Base-by-base conservation (phyloP, 2,113 vertebrate genomes). In the Pelusios castaneus region DNA sequence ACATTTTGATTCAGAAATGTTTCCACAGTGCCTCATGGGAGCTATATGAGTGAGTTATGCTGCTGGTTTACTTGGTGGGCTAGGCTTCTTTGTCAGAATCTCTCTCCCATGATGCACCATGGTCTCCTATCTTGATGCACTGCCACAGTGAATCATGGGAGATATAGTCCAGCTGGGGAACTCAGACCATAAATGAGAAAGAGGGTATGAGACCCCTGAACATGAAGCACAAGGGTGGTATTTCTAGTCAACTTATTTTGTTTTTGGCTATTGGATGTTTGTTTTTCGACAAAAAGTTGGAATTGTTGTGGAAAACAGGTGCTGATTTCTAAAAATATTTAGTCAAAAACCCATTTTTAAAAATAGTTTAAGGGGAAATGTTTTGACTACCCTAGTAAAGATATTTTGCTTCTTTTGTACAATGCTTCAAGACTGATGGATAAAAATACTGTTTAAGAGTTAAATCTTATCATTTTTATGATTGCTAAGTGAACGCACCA, bases 31-130 rank as follows among this genome's bases (percentile, higher is more conserved):
- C 67, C 31, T 84, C n/a, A 70, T 79, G 1, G 1, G 55, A 88
- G 88, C 17, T 41, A 6, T 1, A 45, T 3, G 56, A 4, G 2
- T 45, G 22, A 3, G 54, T 88, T n/a, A 5, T 47, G 13, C 16
- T 75, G 21, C 29, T 9, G 80, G 2, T 12, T 29, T 80, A 2
- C 17, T 55, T 16, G 85, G 3, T 6, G 5, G 17, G 83, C 24
- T 0, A 1, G 67, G 38, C 2, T 34, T 2, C 3, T 6, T 60
- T 38, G 45, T 11, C 56, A 54, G 87, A n/a, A 51, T 29, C 80
- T 4, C 4, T 6, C 58, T 92, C 88, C 58, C 58, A 84, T 10
- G 38, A 78, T 34, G 19, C 60, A n/a, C 38, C 14, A 52, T 38
- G 63, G 51, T 41, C 47, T 43, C 89, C 79, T 16, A 3, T 49